Conservation (phyloP, 2,113 vertebrate species). For the Urocynchramus pylzowi region DNA sequence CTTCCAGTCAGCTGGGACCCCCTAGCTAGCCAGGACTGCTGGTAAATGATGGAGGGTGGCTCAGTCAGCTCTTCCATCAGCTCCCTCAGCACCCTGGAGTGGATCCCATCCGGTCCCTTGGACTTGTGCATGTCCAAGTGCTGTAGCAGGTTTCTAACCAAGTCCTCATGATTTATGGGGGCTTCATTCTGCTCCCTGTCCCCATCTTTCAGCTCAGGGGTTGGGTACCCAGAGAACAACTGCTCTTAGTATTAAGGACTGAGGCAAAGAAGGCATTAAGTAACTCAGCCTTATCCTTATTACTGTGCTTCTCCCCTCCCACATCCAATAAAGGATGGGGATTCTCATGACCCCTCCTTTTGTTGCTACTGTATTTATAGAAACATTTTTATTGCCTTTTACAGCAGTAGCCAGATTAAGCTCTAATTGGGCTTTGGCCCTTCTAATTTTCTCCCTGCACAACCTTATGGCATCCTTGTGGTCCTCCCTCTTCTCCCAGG, state of each 20-base stretch:
- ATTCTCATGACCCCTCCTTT: not conserved
- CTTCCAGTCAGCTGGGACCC: not conserved
- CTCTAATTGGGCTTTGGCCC: not conserved
- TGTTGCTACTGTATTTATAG: not conserved
- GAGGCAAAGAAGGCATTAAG: not conserved
- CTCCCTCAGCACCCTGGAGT: not conserved
- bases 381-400: not conserved
- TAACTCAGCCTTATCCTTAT: not conserved
- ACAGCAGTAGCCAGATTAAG: not conserved
- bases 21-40: not conserved
- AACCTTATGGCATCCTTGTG: not conserved
- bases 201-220: not conserved
- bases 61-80: not conserved
- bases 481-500: not conserved
- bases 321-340: not conserved
- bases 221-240: not conserved
- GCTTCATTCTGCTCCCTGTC: not conserved
- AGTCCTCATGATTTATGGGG: not conserved
- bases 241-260: not conserved
- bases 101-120: rapidly evolving
- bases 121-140: not conserved
- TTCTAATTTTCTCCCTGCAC: not conserved
- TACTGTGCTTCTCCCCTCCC: not conserved
- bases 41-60: not conserved
- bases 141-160: not conserved